phyloP scores from a whole-genome alignment of 2,797 vertebrate genomes.

The Silurus lanzhouensis region DNA sequence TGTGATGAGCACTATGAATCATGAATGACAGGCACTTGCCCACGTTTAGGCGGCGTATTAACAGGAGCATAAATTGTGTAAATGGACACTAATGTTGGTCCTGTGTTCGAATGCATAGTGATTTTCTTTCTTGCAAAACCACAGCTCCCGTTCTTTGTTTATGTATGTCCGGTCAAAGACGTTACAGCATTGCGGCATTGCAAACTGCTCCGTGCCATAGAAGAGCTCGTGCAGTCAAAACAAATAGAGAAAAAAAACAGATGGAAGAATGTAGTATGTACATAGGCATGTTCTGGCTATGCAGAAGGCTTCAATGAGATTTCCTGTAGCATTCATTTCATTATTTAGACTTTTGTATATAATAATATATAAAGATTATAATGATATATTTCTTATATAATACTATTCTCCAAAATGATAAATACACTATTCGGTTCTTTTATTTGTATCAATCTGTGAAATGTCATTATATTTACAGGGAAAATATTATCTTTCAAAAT shows the following conservation, averaged over 20 bases:
- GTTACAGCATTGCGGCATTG: background rate
- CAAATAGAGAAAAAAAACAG: background rate
- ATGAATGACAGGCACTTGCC: slow-evolving; percentile 9
- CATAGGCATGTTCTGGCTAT: no score
- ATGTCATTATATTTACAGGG: background rate
- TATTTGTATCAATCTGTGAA: background rate
- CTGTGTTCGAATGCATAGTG: background rate
- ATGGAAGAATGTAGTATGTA: no score
- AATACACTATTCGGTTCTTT: background rate
- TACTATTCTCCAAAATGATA: background rate
- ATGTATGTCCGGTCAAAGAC: background rate
- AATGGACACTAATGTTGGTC: slow-evolving; percentile 8
- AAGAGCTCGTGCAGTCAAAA: background rate
- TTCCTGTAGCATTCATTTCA: background rate
- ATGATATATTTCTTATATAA: background rate
- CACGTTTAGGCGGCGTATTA: background rate
- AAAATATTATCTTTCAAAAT: background rate
- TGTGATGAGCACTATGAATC: background rate
- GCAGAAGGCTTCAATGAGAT: background rate
- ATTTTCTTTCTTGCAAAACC: background rate
- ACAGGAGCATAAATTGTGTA: background rate
- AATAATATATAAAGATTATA: background rate
- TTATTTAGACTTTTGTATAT: background rate
- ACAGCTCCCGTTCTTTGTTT: background rate
- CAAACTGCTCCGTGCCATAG: background rate